Conservation (phyloP, 2,797 vertebrate species). For the Aratinga solstitialis region DNA sequence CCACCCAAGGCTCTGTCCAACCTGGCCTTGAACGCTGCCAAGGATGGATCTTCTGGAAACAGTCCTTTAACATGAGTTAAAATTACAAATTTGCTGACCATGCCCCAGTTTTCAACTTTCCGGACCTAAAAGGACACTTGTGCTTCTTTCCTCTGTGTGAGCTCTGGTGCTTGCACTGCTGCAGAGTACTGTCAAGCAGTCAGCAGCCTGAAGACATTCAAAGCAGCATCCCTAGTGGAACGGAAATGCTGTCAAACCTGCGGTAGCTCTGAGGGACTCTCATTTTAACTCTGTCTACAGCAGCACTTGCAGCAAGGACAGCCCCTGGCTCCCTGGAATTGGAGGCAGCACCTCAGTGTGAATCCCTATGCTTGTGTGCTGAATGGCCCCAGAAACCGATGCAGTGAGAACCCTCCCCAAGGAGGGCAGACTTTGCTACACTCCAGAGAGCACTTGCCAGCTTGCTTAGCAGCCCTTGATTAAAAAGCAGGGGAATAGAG, state of each 20-base stretch:
- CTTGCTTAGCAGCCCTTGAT: neutral
- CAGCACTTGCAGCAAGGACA: neutral
- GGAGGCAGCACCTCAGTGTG: neutral
- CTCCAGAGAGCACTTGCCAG: neutral
- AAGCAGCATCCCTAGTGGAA: neutral
- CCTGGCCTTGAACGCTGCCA: neutral
- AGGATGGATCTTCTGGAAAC: neutral
- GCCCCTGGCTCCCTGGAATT: neutral
- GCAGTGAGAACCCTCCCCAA: neutral
- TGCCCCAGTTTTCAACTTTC: neutral
- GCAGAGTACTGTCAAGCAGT: neutral
- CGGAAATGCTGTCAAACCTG: neutral
- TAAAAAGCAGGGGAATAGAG: accelerated
- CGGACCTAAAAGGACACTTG: neutral
- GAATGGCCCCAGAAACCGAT: neutral
- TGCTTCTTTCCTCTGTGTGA: neutral
- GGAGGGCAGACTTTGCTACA: neutral
- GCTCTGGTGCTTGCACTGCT: neutral
- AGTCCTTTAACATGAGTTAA: neutral
- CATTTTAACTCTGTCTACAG: neutral
- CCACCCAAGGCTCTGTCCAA: neutral
- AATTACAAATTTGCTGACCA: neutral
- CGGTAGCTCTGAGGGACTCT: neutral
- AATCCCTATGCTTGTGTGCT: neutral
- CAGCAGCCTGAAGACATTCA: neutral